Conservation (phyloP, 2,797 vertebrate species). For the Hapalemur alaotrensis region DNA sequence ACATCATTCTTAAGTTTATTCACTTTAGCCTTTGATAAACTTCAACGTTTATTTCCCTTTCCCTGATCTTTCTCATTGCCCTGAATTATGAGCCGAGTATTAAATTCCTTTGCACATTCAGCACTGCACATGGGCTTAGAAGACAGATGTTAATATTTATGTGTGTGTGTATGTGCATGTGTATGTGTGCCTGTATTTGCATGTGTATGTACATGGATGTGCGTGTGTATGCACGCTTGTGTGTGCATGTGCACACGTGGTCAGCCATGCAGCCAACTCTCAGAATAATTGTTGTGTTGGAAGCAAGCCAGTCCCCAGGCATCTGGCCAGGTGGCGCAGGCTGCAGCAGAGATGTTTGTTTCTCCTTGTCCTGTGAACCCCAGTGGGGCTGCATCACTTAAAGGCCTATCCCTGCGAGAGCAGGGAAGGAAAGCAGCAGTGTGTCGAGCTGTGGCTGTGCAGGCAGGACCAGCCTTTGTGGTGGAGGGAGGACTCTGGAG, state of each 20-base stretch:
- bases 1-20: background rate
- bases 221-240: no score
- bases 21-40: background rate
- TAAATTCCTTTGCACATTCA: background rate
- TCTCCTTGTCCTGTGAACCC: background rate
- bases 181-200: background rate
- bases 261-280: background rate
- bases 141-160: background rate
- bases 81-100: background rate
- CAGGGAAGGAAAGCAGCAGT: no score
- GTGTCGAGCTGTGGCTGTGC: background rate
- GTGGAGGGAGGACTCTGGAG: background rate
- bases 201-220: no score
- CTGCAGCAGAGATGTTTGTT: background rate
- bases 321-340: background rate
- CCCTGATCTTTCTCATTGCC: background rate
- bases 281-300: background rate
- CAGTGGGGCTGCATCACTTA: background rate
- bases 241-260: fast-evolving
- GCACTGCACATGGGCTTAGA: background rate
- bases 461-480: background rate
- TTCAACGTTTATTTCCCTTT: background rate
- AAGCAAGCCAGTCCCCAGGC: background rate
- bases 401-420: background rate
- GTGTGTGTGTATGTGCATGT: fast-evolving